Percentiles rank a stretch among this genome's conserved stretches.
Conservation (phyloP, 2,797 vertebrate genomes). For the Pygocentrus nattereri region DNA sequence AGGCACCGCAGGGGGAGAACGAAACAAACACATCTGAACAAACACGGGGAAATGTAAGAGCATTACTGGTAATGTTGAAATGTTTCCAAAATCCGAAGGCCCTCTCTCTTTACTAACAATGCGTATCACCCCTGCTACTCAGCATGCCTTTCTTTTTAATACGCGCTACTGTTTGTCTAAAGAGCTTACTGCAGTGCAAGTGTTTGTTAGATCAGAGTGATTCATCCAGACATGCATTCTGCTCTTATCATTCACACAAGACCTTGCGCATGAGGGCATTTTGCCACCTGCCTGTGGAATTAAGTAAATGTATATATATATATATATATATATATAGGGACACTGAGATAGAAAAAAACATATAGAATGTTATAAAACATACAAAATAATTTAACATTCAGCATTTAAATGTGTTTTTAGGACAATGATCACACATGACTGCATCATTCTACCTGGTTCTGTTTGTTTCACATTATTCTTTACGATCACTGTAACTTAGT, state of each 20-base stretch:
- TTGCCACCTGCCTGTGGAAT: no score
- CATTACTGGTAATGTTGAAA: background rate
- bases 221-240: background rate
- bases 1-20: background rate
- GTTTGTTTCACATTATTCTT: no score
- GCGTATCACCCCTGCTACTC: background rate
- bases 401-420: no score
- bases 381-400: no score
- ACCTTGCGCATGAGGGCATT: no score
- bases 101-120: constrained; percentile 3
- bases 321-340: no score
- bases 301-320: no score
- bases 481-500: no score
- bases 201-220: background rate
- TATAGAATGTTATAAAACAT: no score
- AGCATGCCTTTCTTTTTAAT: background rate
- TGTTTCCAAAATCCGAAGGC: background rate
- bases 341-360: no score
- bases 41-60: background rate
- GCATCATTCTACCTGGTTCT: no score
- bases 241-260: background rate
- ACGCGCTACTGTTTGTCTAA: background rate
- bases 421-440: no score
- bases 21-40: constrained; percentile 16
- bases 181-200: background rate